A percentile compares a stretch with the other conserved stretches of the same genome.
Evolutionary conservation across 2,888 invertebrate species (phyloP).

Genomic region (Scaptomyza cyrtandrae): DNA sequence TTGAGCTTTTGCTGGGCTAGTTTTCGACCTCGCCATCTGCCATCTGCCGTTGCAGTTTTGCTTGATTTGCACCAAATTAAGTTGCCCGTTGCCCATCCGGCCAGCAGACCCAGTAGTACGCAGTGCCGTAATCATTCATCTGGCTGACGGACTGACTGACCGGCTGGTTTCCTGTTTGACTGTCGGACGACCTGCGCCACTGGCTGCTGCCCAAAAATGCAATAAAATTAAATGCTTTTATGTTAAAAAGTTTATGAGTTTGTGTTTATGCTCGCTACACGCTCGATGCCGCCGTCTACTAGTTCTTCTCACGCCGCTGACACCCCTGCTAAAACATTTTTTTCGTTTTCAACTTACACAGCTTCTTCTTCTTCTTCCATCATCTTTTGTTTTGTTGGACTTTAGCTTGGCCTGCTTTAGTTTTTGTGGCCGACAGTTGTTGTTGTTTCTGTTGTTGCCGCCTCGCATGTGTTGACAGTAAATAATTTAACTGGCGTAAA

Average conservation of each 20-base stretch:
- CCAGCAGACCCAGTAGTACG: slow-evolving; percentile 42
- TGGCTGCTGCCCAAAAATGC: slow-evolving; percentile 76
- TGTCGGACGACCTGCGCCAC: slow-evolving; percentile 33
- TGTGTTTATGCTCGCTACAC: slow-evolving; percentile 77
- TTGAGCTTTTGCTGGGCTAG: slow-evolving; percentile 22
- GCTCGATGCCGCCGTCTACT: slow-evolving; percentile 41
- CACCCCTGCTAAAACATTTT: slow-evolving; percentile 12
- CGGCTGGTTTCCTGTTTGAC: slow-evolving; percentile 21
- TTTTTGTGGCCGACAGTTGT: slow-evolving; percentile 58
- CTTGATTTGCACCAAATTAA: slow-evolving; percentile 78
- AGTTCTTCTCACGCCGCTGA: slow-evolving; percentile 1
- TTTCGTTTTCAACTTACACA: not conserved
- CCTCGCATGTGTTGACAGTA: slow-evolving; percentile 76
- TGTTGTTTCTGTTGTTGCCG: slow-evolving; percentile 18
- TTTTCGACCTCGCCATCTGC: slow-evolving; percentile 46
- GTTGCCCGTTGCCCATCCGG: slow-evolving; percentile 57
- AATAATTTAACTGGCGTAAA: slow-evolving; percentile 76
- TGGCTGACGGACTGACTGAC: slow-evolving; percentile 9
- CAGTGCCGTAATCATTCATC: too few species aligned
- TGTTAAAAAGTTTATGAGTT: slow-evolving; percentile 79
- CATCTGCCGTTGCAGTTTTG: slow-evolving; percentile 69
- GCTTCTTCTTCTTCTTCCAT: slow-evolving; percentile 17
- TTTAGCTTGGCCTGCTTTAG: slow-evolving; percentile 75
- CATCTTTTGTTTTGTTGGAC: slow-evolving; percentile 47
- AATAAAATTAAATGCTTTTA: slow-evolving; percentile 80